Evolutionary conservation across 30 jellyfish, hydroid and myxozoan species (phyloP).

Genomic region (Mastigias papua): DNA sequence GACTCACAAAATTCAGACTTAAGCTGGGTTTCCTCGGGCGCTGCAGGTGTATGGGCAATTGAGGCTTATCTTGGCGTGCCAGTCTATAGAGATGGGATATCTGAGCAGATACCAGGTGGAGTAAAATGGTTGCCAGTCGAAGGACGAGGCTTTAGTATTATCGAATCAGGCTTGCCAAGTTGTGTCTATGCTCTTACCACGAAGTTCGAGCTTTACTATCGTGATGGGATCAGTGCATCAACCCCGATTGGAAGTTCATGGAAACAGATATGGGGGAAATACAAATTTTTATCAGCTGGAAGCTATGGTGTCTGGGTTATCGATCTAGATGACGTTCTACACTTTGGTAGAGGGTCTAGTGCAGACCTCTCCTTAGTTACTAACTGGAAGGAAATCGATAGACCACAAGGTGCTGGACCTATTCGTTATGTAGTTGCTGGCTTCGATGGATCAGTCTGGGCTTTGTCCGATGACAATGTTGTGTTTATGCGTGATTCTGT

Average conservation of each 20-base stretch:
- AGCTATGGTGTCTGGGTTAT: slow-evolving; percentile 89
- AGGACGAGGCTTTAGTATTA: slow-evolving; percentile 54
- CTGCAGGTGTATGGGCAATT: slow-evolving; percentile 96
- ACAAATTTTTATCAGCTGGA: slow-evolving; percentile 75
- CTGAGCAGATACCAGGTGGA: slow-evolving; percentile 60
- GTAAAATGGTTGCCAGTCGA: slow-evolving; percentile 70
- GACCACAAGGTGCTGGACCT: slow-evolving; percentile 31
- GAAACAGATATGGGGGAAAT: slow-evolving; percentile 64
- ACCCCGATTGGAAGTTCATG: slow-evolving; percentile 59
- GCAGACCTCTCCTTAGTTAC: slow-evolving; percentile 20
- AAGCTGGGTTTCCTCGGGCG: slow-evolving; percentile 89
- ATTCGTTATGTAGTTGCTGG: slow-evolving; percentile 74
- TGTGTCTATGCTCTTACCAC: slow-evolving; percentile 54
- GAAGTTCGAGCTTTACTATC: slow-evolving; percentile 51
- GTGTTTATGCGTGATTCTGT: slow-evolving; percentile 69
- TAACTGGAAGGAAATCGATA: slow-evolving; percentile 58
- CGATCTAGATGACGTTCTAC: slow-evolving; percentile 38
- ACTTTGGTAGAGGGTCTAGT: slow-evolving; percentile 68
- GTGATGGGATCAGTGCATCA: slow-evolving; percentile 50
- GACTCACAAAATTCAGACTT: slow-evolving; percentile 26
- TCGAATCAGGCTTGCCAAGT: slow-evolving; percentile 79
- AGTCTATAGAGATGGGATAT: slow-evolving; percentile 76
- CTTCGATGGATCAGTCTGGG: slow-evolving; percentile 96
- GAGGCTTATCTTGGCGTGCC: slow-evolving; percentile 52
- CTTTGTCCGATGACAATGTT: slow-evolving; percentile 49